Percentiles rank a stretch among this genome's conserved stretches.
Conservation (phyloP, 1,140 invertebrate species). For the Monochamus saltuarius region DNA sequence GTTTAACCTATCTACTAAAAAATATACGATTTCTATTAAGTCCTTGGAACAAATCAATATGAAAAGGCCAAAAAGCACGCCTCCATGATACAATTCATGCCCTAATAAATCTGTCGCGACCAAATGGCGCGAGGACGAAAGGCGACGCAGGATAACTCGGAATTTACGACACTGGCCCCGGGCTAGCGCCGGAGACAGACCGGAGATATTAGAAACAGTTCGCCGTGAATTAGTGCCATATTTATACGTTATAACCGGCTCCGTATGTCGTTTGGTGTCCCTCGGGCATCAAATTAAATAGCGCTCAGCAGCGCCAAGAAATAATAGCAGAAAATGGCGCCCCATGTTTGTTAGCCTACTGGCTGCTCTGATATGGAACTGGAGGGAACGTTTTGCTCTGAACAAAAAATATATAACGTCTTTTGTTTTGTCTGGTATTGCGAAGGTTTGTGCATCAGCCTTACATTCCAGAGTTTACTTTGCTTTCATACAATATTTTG, state of each 20-base stretch:
- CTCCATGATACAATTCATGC: constrained; percentile 36
- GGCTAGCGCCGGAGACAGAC: not conserved
- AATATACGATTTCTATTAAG: no score
- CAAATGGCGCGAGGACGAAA: constrained; percentile 37
- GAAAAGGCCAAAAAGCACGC: constrained; percentile 2
- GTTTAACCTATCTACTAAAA: no score
- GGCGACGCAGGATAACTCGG: constrained; percentile 19
- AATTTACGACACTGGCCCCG: constrained; percentile 19
- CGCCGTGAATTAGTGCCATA: constrained; percentile 27
- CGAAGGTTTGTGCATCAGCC: no score
- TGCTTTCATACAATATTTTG: no score
- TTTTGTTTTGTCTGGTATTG: no score
- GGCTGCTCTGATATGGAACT: no score
- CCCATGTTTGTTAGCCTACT: no score
- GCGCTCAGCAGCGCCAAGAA: not conserved
- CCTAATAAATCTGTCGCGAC: constrained; percentile 46
- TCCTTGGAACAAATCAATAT: no score
- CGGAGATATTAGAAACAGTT: constrained; percentile 18
- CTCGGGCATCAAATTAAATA: constrained; percentile 16
- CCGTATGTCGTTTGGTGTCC: constrained; percentile 7
- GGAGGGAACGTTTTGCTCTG: no score
- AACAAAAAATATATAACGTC: no score
- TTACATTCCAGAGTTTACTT: no score
- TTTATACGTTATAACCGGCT: constrained; percentile 13
- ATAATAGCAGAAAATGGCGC: no score